Conservation (phyloP, 2,113 vertebrate species). For the Condylura cristata region DNA sequence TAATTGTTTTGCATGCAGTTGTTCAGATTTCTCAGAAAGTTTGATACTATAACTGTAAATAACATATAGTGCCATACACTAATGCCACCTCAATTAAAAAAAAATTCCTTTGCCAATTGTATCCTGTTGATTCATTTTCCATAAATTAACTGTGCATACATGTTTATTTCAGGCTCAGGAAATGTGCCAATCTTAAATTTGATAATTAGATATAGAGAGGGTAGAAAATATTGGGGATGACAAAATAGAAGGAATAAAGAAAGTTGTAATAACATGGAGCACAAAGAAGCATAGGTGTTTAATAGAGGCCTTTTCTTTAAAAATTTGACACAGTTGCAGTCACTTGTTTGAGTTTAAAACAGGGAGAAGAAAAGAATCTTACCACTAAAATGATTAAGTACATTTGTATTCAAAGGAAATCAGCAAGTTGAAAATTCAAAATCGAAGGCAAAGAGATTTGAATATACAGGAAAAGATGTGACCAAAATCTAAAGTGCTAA, state of each 20-base stretch:
- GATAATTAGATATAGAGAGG: neutral
- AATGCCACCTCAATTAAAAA: no score
- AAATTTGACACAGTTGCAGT: neutral
- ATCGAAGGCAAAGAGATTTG: neutral
- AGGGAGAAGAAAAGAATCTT: neutral
- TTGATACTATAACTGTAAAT: no score
- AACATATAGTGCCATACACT: no score
- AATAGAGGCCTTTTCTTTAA: neutral
- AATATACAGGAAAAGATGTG: neutral
- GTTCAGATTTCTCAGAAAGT: no score
- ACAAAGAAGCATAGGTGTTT: neutral
- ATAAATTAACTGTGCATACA: no score
- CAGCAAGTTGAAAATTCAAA: neutral
- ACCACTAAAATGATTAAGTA: neutral
- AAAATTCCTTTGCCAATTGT: no score
- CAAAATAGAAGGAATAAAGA: neutral
- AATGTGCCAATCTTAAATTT: neutral
- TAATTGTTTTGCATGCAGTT: no score
- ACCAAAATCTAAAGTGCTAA: neutral
- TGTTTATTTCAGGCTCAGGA: no score
- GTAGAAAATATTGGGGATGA: neutral
- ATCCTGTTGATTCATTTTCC: no score
- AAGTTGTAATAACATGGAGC: neutral
- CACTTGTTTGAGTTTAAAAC: neutral
- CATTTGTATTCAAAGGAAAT: neutral